These are phyloP conservation scores for Copsychus sechellarum DNA, from an alignment of 2,113 vertebrate species.

Conservation along the genomic window DNA sequence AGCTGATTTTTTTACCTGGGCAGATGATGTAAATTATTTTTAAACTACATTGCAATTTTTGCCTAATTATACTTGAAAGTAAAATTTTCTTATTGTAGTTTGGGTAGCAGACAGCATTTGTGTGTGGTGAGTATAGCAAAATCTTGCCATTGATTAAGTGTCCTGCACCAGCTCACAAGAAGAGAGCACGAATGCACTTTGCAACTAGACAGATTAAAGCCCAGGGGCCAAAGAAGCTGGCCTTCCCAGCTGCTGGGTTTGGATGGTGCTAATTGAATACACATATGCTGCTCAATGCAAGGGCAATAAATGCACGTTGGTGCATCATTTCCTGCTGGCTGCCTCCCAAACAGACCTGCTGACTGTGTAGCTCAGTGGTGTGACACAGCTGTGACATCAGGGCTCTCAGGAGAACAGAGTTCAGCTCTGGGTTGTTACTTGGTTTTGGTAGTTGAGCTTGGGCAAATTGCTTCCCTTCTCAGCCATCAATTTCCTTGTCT, in stretches of 20 bases:
- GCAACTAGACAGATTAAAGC: not conserved
- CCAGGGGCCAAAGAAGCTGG: not conserved
- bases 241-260: not conserved
- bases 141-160: not conserved
- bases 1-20: not conserved
- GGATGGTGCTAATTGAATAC: not conserved
- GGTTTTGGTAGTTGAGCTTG: not conserved
- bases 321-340: not conserved
- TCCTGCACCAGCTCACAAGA: not conserved
- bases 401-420: not conserved
- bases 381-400: not conserved
- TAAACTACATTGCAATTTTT: not conserved
- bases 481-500: not conserved
- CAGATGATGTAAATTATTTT: not conserved
- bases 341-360: rapidly evolving
- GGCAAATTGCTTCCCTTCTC: not conserved
- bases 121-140: not conserved
- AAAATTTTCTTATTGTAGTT: not conserved
- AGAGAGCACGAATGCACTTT: not conserved
- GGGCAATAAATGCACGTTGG: not conserved
- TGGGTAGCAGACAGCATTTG: not conserved
- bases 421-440: not conserved
- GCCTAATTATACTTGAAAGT: not conserved
- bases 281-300: not conserved
- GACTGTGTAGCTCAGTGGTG: not conserved